Evolutionary conservation across 2,888 invertebrate genomes (phyloP), one percentile per base, ranked within the genome.

Genomic region (Volucella inanis): DNA sequence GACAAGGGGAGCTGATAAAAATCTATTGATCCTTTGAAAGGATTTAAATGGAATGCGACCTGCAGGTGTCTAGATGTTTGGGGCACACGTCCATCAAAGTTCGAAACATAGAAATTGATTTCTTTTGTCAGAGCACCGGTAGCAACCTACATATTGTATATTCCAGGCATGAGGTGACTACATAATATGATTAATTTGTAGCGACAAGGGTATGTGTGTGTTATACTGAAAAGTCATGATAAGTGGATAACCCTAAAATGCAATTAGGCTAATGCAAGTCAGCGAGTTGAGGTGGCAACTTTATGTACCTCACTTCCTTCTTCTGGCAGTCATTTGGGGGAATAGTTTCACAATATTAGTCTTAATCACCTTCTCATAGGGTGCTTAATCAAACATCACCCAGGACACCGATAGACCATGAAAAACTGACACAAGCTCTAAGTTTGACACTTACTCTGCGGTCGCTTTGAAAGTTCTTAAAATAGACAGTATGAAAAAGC

Each of bases 311-410:
- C 3, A 47, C 57, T 11, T 72, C 70, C 54, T 61, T 67, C 52
- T 64, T 65, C 71, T 64, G 22, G 18, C 59, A 61, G 65, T 76
- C 81, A 65, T 64, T 61, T 49, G 65, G 54, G 71, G 14, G 45
- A 71, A 31, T 41, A 64, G 71, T 54, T 74, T 12, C 76, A 75
- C 43, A 64, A 59, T 79, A 75, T 84, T 65, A 57, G 85, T 72
- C 76, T 85, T 85, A 85, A 85, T 85, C 80, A 81, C 85, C 67
- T 79, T 70, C 59, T 6, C 65, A 71, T 75, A 79, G 70, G 79
- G 65, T 79, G 79, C 84, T 84, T 79, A 84, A 70, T 84, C 79
- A 79, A 84, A 84, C 70, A 67, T 76, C 71, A 67, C 75, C 79
- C 84, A 70, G 65, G 74, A 71, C 84, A 49, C 70, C 79, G 45